phyloP scores from a whole-genome alignment of 1,140 invertebrate genomes.

The Campodea augens region DNA sequence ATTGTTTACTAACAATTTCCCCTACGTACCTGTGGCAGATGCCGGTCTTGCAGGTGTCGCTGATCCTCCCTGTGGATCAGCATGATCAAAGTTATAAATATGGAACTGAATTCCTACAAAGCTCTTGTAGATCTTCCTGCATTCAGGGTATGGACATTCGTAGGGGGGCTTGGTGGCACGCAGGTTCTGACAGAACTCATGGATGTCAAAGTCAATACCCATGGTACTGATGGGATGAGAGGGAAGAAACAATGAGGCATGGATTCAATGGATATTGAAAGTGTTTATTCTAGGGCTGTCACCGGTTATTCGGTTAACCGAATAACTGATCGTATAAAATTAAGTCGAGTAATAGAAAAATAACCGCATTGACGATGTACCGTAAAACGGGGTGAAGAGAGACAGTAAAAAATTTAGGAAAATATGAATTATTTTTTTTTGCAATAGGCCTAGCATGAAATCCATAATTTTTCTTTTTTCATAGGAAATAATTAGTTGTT shows the following conservation, averaged over 20 bases:
- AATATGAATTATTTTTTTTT: too few relatives aligned
- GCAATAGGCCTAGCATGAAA: too few relatives aligned
- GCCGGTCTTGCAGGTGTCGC: slow-evolving; percentile 19
- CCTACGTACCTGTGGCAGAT: too few relatives aligned
- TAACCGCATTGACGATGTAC: too few relatives aligned
- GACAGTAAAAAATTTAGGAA: too few relatives aligned
- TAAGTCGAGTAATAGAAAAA: too few relatives aligned
- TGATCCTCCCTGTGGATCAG: slow-evolving; percentile 18
- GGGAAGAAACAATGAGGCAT: neutral
- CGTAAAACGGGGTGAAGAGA: too few relatives aligned
- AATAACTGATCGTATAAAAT: too few relatives aligned
- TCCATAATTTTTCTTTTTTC: too few relatives aligned
- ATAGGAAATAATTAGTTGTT: too few relatives aligned
- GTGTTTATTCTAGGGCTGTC: neutral
- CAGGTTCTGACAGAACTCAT: slow-evolving; percentile 29
- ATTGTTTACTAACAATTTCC: too few relatives aligned
- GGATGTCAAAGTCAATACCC: slow-evolving; percentile 30
- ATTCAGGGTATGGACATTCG: slow-evolving; percentile 31
- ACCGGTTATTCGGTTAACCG: too few relatives aligned
- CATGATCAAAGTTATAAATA: slow-evolving; percentile 31
- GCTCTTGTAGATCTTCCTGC: slow-evolving; percentile 34
- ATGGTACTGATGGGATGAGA: slow-evolving; percentile 14
- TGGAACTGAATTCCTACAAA: slow-evolving; percentile 34
- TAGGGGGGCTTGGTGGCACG: slow-evolving; percentile 34
- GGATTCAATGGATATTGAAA: neutral